Evolutionary conservation across 2,888 invertebrate species (phyloP).

Genomic region (Mamestra brassicae): DNA sequence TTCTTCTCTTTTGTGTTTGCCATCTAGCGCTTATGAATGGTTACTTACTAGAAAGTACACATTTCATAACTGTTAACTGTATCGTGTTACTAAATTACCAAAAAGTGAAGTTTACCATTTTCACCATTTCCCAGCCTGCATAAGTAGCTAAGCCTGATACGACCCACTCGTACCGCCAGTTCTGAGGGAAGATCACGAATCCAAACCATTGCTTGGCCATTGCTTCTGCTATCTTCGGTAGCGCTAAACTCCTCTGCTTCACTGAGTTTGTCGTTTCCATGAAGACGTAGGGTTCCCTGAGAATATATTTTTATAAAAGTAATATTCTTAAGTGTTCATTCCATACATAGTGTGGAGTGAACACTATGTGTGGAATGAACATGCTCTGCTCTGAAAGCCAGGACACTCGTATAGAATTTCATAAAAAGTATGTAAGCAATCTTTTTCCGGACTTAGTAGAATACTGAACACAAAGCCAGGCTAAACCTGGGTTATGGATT

Average conservation of each 20-base stretch:
- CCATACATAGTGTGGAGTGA: too few relatives aligned
- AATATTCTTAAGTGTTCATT: too few relatives aligned
- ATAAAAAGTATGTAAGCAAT: neutral
- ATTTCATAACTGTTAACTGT: neutral
- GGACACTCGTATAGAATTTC: too few relatives aligned
- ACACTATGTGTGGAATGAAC: too few relatives aligned
- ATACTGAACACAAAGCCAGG: neutral
- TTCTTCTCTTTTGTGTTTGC: neutral
- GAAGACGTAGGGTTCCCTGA: constrained; percentile 84
- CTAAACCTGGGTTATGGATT: neutral
- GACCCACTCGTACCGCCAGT: constrained; percentile 92
- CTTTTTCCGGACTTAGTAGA: neutral
- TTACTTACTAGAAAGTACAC: neutral
- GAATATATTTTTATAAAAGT: constrained; percentile 18
- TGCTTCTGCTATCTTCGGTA: constrained; percentile 91
- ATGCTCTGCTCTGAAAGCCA: neutral
- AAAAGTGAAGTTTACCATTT: constrained; percentile 77
- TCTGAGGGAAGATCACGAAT: constrained; percentile 90
- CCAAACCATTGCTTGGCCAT: constrained; percentile 94
- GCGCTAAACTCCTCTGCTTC: constrained; percentile 84
- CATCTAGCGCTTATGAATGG: neutral
- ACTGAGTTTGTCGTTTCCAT: constrained; percentile 79
- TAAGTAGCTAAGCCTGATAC: constrained; percentile 91
- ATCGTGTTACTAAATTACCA: neutral
- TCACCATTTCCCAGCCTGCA: constrained; percentile 91